Percentiles rank a stretch among this genome's conserved stretches.
Evolutionary conservation across 92 coral and sea anemone species (phyloP).

Genomic region (Blastomussa wellsi): DNA sequence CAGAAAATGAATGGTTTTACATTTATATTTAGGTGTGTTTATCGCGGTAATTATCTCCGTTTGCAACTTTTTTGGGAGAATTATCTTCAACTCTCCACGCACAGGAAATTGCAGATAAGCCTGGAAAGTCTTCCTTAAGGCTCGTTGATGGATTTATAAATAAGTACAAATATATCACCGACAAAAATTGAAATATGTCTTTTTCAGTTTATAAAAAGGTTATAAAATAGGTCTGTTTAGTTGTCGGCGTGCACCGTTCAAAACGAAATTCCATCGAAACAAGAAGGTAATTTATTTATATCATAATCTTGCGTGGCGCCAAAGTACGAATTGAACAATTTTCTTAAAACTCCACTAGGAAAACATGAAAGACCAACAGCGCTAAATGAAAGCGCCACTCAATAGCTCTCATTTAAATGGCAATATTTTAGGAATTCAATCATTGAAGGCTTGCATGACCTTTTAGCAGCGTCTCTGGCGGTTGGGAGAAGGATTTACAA

Average conservation of each 20-base stretch:
- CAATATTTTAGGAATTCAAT: not conserved
- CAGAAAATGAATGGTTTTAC: not conserved
- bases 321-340: not conserved
- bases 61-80: not conserved
- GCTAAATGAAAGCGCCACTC: not conserved
- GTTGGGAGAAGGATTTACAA: not conserved
- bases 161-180: not conserved
- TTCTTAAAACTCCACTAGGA: not conserved
- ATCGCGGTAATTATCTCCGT: not conserved
- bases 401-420: not conserved
- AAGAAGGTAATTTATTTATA: not conserved
- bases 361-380: not conserved
- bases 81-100: not conserved
- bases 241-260: not conserved
- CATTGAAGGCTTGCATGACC: not conserved
- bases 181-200: not conserved
- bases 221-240: not conserved
- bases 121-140: conserved; percentile 21
- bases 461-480: not conserved
- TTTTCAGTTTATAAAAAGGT: not conserved
- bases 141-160: conserved; percentile 2
- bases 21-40: not conserved
- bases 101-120: conserved; percentile 47
- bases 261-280: not conserved
- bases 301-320: not conserved